phyloP scores from a whole-genome alignment of 1,140 invertebrate species.

The Drosophila lacertosa region DNA sequence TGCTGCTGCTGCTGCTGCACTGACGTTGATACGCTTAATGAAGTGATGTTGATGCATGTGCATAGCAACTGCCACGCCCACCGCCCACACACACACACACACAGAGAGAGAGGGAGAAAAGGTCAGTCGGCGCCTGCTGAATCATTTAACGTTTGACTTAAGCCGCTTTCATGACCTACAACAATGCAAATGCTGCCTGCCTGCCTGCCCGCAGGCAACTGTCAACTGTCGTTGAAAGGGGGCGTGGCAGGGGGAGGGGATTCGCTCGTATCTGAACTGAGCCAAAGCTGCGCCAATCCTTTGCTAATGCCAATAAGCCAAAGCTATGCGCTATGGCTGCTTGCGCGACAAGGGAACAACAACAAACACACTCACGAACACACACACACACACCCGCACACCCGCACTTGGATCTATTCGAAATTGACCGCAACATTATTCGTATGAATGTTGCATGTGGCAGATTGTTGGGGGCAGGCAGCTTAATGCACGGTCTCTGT shows the following conservation, averaged over 20 bases:
- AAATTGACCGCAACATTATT: slow-evolving; percentile 79
- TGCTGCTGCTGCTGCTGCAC: slow-evolving; percentile 2
- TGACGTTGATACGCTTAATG: slow-evolving; percentile 72
- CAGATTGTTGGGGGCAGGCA: slow-evolving; percentile 1
- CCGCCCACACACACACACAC: neutral
- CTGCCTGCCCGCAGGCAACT: slow-evolving; percentile 44
- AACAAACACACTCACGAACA: slow-evolving; percentile 7
- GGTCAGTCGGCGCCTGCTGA: slow-evolving; percentile 16
- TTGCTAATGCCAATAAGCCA: slow-evolving; percentile 66
- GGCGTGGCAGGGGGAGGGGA: neutral
- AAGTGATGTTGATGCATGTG: slow-evolving; percentile 61
- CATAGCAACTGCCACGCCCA: neutral
- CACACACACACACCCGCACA: slow-evolving; percentile 7
- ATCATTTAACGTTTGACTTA: slow-evolving; percentile 42
- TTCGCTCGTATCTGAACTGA: slow-evolving; percentile 17
- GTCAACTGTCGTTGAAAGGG: slow-evolving; percentile 53
- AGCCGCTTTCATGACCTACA: slow-evolving; percentile 32
- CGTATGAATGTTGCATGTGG: slow-evolving; percentile 60
- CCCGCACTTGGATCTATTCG: slow-evolving; percentile 40
- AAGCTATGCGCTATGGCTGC: slow-evolving; percentile 26
- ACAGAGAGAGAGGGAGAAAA: too few species aligned
- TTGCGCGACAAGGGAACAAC: slow-evolving; percentile 4
- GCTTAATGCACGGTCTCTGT: slow-evolving; percentile 38
- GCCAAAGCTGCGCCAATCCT: slow-evolving; percentile 47
- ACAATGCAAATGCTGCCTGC: slow-evolving; percentile 26